Percentiles rank a stretch among this genome's conserved stretches.
phyloP scores from a whole-genome alignment of 2,888 invertebrate genomes.

The Drosophila anomalipes region DNA sequence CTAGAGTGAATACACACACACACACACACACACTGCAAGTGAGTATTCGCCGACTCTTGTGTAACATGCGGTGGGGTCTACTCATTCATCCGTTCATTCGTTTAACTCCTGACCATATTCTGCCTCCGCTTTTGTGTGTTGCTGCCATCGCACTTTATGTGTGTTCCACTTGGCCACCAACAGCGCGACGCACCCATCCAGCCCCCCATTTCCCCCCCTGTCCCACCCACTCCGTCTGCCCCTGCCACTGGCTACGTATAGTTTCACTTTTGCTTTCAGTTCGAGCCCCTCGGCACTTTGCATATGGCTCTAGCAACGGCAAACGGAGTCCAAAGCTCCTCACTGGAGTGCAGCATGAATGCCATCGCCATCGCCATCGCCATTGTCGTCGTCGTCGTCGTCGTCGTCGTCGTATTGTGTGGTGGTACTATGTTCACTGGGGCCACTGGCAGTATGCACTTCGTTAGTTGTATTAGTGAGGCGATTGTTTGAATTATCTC shows the following conservation, averaged over 20 bases:
- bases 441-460: constrained; percentile 60
- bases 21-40: constrained; percentile 4
- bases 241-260: constrained; percentile 41
- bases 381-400: not conserved
- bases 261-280: constrained; percentile 79
- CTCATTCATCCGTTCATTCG: constrained; percentile 80
- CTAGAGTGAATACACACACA: constrained; percentile 61
- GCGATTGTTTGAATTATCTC: constrained; percentile 45
- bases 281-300: constrained; percentile 51
- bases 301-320: constrained; percentile 39
- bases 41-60: constrained; percentile 62
- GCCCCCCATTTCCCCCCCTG: not conserved
- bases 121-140: constrained; percentile 44
- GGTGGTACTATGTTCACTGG: not conserved
- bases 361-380: constrained; percentile 17
- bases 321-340: constrained; percentile 16
- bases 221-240: not conserved
- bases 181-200: constrained; percentile 2
- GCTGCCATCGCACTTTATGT: constrained; percentile 45
- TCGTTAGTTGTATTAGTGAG: constrained; percentile 77
- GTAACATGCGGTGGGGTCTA: constrained; percentile 80
- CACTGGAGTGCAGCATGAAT: constrained; percentile 29
- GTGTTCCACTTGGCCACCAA: constrained; percentile 49
- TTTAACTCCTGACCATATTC: constrained; percentile 71
- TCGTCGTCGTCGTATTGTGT: not conserved